phyloP scores from a whole-genome alignment of 1,140 invertebrate species.

The Tenebrio molitor region DNA sequence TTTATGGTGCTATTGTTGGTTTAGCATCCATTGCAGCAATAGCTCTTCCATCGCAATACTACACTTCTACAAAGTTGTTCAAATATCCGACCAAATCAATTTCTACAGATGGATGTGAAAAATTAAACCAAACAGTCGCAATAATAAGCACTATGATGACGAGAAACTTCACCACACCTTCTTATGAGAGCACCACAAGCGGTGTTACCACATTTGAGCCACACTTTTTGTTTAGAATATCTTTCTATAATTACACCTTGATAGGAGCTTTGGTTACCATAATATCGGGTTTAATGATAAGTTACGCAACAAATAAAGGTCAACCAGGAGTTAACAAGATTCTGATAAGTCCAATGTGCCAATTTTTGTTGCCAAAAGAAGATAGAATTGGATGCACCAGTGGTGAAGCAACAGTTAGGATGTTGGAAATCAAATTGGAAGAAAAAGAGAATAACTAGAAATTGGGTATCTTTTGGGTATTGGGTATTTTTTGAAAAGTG shows the following conservation, averaged over 20 bases:
- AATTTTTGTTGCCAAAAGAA: too few relatives aligned
- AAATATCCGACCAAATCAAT: conserved; percentile 48
- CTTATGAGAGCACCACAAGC: neutral
- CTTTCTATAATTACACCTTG: conserved; percentile 62
- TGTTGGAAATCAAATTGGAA: too few relatives aligned
- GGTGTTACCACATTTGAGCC: conserved; percentile 7
- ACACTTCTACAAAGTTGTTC: conserved; percentile 48
- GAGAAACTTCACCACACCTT: neutral
- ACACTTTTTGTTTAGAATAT: conserved; percentile 55
- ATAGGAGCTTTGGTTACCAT: conserved; percentile 56
- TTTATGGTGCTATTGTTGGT: conserved; percentile 50
- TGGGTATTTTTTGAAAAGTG: too few relatives aligned
- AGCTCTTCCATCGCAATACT: conserved; percentile 47
- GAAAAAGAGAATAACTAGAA: too few relatives aligned
- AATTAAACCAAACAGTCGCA: too few relatives aligned
- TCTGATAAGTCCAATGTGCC: neutral
- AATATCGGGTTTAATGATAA: conserved; percentile 58
- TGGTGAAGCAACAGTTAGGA: too few relatives aligned
- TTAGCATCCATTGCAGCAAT: conserved; percentile 5
- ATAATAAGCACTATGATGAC: neutral
- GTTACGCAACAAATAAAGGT: conserved; percentile 56
- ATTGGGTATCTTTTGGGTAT: too few relatives aligned
- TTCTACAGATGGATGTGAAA: conserved; percentile 54
- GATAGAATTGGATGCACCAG: too few relatives aligned
- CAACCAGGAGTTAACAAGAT: neutral